A percentile compares a stretch with the other conserved stretches of the same genome.
Evolutionary conservation across 2,888 invertebrate genomes (phyloP).

Genomic region (Nyleta sp.): DNA sequence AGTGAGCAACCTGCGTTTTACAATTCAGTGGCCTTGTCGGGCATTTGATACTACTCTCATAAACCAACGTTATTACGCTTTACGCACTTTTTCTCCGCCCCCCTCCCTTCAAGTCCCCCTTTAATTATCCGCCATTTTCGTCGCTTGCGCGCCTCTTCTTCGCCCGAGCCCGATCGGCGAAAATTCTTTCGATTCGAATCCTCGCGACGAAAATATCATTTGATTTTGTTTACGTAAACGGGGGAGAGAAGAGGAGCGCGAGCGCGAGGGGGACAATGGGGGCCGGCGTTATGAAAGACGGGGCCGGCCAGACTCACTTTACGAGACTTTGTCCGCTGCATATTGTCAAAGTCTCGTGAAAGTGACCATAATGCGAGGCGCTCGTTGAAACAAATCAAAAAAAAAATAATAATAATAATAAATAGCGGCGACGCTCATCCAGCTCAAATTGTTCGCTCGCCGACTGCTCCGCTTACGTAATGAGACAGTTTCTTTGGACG

Average conservation of each 20-base stretch:
- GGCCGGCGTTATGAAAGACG: no score
- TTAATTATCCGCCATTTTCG: slow-evolving; percentile 52
- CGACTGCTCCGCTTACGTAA: slow-evolving; percentile 12
- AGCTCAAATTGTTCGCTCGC: slow-evolving; percentile 15
- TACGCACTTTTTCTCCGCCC: slow-evolving; percentile 46
- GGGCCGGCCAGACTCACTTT: slow-evolving; percentile 31
- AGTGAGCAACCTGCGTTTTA: slow-evolving; percentile 65
- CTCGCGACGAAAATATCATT: no score
- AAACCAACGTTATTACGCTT: slow-evolving; percentile 57
- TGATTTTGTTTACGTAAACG: no score
- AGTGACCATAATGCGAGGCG: slow-evolving; percentile 60
- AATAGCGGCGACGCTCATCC: slow-evolving; percentile 25
- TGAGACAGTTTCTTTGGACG: slow-evolving; percentile 14
- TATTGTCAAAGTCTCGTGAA: slow-evolving; percentile 67
- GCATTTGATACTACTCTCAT: slow-evolving; percentile 70
- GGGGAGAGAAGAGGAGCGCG: no score
- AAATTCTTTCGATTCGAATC: not conserved
- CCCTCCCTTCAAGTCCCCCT: slow-evolving; percentile 2
- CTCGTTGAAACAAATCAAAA: slow-evolving; percentile 38
- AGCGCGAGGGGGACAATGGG: no score
- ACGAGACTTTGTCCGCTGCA: slow-evolving; percentile 59
- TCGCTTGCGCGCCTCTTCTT: not conserved
- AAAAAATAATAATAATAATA: slow-evolving; percentile 2
- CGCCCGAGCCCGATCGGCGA: not conserved
- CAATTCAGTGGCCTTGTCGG: slow-evolving; percentile 68